Percentiles rank a stretch among this genome's conserved stretches.
Conservation (phyloP, 2,797 vertebrate species). For the Girardinus metallicus region DNA sequence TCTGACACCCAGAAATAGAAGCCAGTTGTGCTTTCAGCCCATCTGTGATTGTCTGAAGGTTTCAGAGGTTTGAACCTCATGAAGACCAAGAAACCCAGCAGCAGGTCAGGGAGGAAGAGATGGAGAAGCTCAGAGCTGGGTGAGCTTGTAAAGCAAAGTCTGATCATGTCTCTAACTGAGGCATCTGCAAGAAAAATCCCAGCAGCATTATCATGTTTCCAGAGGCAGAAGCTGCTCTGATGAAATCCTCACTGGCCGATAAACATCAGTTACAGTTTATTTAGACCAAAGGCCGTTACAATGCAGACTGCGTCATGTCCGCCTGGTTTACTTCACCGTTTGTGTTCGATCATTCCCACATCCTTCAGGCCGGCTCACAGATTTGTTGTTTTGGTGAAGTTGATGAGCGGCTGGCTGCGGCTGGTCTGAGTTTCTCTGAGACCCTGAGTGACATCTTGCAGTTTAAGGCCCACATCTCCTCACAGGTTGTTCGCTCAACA, state of each 20-base stretch:
- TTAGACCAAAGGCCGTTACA: background rate
- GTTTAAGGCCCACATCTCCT: background rate
- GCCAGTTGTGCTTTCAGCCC: too few species aligned
- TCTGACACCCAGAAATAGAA: too few species aligned
- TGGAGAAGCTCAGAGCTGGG: too few species aligned
- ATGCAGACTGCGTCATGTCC: background rate
- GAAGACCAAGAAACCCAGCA: too few species aligned
- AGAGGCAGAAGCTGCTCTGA: background rate
- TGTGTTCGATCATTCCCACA: background rate
- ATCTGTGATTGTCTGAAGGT: too few species aligned
- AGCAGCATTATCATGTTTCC: background rate
- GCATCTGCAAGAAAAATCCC: background rate
- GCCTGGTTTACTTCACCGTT: background rate
- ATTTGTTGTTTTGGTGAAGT: background rate
- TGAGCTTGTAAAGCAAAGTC: background rate
- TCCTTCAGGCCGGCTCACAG: background rate
- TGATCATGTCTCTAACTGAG: background rate
- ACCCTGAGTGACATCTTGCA: background rate
- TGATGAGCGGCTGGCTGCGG: background rate
- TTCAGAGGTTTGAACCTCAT: too few species aligned
- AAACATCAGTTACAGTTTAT: background rate
- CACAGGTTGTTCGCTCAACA: background rate
- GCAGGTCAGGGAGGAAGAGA: too few species aligned
- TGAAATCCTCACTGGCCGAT: background rate
- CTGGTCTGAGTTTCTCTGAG: background rate